Percentiles rank a stretch among this genome's conserved stretches.
Evolutionary conservation across 53 echinoderm and acorn worm genomes (phyloP).

Genomic region (Actinopyga echinites): DNA sequence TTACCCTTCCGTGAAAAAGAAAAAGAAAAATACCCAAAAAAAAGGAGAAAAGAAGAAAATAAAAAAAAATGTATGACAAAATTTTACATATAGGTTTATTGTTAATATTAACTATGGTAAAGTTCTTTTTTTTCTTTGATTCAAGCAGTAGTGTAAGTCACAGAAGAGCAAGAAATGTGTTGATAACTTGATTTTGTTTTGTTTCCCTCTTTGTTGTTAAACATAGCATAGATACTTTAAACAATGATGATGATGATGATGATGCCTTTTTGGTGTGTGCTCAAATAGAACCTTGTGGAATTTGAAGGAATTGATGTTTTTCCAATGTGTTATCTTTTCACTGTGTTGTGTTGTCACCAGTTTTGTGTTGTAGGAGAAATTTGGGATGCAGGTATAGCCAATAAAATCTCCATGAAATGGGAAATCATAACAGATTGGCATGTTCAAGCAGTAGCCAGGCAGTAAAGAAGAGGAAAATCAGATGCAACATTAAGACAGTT

Average conservation of each 20-base stretch:
- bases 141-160: constrained; percentile 54
- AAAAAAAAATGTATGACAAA: constrained; percentile 16
- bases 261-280: constrained; percentile 53
- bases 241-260: constrained; percentile 32
- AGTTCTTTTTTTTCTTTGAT: constrained; percentile 32
- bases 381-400: too few species aligned
- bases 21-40: not conserved
- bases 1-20: not conserved
- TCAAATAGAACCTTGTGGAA: constrained; percentile 55
- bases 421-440: too few species aligned
- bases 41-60: not conserved
- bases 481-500: too few species aligned
- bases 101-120: constrained; percentile 34
- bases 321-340: not conserved
- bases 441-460: too few species aligned
- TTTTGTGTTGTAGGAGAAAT: too few species aligned
- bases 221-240: constrained; percentile 50
- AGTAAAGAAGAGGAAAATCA: too few species aligned
- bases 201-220: constrained; percentile 9
- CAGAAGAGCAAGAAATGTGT: constrained; percentile 39
- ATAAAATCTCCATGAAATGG: too few species aligned
- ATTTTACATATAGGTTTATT: constrained; percentile 42
- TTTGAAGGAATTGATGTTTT: constrained; percentile 28
- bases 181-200: constrained; percentile 32
- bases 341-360: too few species aligned